Evolutionary conservation across 1,140 invertebrate genomes (phyloP).

Genomic region (Marisa cornuarietis): DNA sequence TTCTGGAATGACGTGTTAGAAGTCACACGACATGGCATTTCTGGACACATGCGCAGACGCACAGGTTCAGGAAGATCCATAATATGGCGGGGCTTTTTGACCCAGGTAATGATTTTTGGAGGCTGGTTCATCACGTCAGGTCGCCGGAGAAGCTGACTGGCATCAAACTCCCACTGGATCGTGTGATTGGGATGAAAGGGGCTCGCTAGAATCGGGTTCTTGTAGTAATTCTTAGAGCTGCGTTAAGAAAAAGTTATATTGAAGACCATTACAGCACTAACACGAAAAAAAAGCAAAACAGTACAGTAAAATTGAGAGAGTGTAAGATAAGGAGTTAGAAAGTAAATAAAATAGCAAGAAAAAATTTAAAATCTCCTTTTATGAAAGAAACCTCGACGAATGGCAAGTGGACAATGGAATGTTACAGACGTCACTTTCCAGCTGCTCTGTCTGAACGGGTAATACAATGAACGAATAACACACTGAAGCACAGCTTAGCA

Average conservation of each 20-base stretch:
- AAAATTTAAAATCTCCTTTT: neutral
- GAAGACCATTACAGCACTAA: too few relatives aligned
- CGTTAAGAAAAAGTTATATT: too few relatives aligned
- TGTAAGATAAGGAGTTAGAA: too few relatives aligned
- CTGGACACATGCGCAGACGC: conserved; percentile 22
- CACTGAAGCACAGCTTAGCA: too few relatives aligned
- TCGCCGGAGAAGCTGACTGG: neutral
- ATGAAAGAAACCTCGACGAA: too few relatives aligned
- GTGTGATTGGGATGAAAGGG: conserved; percentile 7
- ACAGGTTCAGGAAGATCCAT: conserved; percentile 13
- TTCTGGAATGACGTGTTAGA: neutral
- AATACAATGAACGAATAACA: too few relatives aligned
- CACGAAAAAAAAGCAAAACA: too few relatives aligned
- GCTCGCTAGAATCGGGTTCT: neutral
- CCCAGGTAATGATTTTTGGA: conserved; percentile 17
- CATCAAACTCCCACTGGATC: conserved; percentile 9
- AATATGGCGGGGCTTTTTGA: conserved; percentile 6
- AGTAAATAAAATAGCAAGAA: neutral
- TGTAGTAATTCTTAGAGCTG: conserved; percentile 12
- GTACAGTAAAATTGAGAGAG: too few relatives aligned
- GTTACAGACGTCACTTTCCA: too few relatives aligned
- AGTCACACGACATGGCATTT: conserved; percentile 17
- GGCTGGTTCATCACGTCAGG: conserved; percentile 2
- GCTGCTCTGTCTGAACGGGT: too few relatives aligned
- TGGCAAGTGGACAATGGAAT: too few relatives aligned